These are phyloP conservation scores for Dreissena polymorpha DNA, from an alignment of 1,140 invertebrate species.

Conservation along the genomic window DNA sequence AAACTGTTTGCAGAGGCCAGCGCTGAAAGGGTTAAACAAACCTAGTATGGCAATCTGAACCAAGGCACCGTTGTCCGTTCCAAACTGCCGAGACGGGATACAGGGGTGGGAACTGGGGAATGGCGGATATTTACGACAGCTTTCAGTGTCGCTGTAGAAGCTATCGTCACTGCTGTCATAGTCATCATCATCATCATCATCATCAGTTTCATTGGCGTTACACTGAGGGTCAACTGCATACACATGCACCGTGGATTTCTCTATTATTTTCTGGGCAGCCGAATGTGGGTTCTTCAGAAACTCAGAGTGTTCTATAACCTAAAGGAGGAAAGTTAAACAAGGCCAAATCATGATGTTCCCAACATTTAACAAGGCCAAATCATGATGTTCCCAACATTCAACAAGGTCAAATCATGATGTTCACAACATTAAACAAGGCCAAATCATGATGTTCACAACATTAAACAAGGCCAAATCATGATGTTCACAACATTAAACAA, in stretches of 20 bases:
- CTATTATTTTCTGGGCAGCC: constrained; percentile 6
- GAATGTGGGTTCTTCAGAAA: constrained; percentile 37
- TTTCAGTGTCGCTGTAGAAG: constrained; percentile 31
- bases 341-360: too few species aligned
- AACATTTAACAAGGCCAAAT: too few species aligned
- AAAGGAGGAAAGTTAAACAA: not conserved
- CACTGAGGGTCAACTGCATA: constrained; percentile 8
- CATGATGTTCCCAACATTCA: too few species aligned
- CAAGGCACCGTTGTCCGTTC: constrained; percentile 49
- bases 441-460: too few species aligned
- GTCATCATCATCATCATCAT: constrained; percentile 36
- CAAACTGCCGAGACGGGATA: constrained; percentile 33
- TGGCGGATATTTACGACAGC: constrained; percentile 15
- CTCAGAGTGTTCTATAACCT: constrained; percentile 38
- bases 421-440: too few species aligned
- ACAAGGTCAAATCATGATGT: too few species aligned
- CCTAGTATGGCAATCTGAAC: constrained; percentile 46
- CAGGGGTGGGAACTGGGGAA: constrained; percentile 41
- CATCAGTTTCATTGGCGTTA: not conserved
- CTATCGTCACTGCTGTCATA: constrained; percentile 12
- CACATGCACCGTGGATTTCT: constrained; percentile 22
- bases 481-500: too few species aligned
- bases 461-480: too few species aligned
- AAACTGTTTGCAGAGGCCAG: too few species aligned
- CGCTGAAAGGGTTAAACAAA: too few species aligned